Evolutionary conservation across 35 echinoderm and acorn worm genomes (phyloP), one percentile per base, ranked within the genome.

Genomic region (Hemicentrotus pulcherrimus): DNA sequence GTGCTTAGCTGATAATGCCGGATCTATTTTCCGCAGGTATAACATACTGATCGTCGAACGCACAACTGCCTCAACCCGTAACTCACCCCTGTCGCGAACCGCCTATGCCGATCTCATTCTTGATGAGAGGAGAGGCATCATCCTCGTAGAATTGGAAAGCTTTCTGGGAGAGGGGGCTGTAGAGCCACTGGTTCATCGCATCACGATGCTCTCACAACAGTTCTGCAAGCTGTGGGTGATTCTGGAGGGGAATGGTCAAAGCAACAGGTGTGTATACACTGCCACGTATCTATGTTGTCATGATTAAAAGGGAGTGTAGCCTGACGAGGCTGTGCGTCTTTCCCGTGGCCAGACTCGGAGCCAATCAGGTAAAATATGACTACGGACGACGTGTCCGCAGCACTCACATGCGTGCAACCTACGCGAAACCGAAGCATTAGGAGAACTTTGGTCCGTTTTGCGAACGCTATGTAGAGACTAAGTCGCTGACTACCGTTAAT

Each of bases 11-110:
- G 35, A 41, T 41, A 0, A 41, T 41, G 35, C 35, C 3, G 35
- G 35, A 41, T 41, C 35, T 41, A 41, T 41, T 41, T 41, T 9
- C 46, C 31, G 18, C 48, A 93, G 91, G 41, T 47, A 55, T 28
- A 93, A 93, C 48, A 58, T 93, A 24, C 91, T 93, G 47, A 93
- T 93, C 18, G 91, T 93, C 14, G 91, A 93, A 28, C 46, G 91
- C 4, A 31, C 48, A 4, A 31, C 32, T 93, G 48, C 48, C 46
- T 93, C 91, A 24, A 13, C 2, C 28, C 10, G 0, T 28, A 32
- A 13, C 91, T 90, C 31, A 5, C 13, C 32, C 11, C 5, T 58
- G 48, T 13, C 47, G 10, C 30, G 22, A 47, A 15, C 65, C 65
- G 28, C 28, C 65, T 28, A 22, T 7, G 91, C 91, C n/a, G 91